Evolutionary conservation across 2,113 vertebrate genomes (phyloP).

Genomic region (Hirundichthys speculiger): DNA sequence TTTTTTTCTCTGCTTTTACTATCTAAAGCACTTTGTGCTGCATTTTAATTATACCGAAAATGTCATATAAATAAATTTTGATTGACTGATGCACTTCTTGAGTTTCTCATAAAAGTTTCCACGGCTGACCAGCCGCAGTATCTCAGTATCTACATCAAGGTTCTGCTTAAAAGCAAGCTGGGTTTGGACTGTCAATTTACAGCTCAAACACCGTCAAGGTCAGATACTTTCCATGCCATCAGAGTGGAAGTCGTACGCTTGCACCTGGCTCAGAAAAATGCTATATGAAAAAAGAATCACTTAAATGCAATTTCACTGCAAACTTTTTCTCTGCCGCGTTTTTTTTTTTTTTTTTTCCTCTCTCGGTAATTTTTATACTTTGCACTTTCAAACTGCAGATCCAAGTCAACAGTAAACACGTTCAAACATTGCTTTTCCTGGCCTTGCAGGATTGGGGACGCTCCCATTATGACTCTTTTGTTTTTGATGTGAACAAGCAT

Average conservation of each 20-base stretch:
- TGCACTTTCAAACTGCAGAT: conserved; percentile 11
- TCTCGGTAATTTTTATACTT: conserved; percentile 1
- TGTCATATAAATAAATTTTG: no score
- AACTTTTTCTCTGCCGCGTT: conserved; percentile 9
- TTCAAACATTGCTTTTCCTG: conserved; percentile 21
- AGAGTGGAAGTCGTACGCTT: conserved; percentile 44
- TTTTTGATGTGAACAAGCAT: conserved; percentile 43
- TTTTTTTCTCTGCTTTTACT: no score
- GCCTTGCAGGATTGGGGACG: conserved; percentile 2
- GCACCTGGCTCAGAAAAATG: conserved; percentile 44
- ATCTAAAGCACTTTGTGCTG: no score
- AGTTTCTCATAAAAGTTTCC: conserved; percentile 28
- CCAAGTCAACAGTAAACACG: conserved; percentile 27
- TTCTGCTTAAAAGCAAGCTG: conserved; percentile 51
- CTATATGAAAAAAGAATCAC: conserved; percentile 38
- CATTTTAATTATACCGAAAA: no score
- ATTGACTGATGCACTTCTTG: no score
- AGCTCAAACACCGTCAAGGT: conserved; percentile 61
- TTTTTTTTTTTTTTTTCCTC: conserved; percentile 4
- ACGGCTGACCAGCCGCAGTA: conserved; percentile 21
- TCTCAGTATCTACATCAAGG: conserved; percentile 9
- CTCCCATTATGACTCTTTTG: conserved; percentile 41
- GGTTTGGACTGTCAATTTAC: conserved; percentile 58
- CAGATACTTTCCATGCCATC: conserved; percentile 33
- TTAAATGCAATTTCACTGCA: conserved; percentile 15